phyloP scores from a whole-genome alignment of 2,888 invertebrate species.

The Conops quadrifasciatus region DNA sequence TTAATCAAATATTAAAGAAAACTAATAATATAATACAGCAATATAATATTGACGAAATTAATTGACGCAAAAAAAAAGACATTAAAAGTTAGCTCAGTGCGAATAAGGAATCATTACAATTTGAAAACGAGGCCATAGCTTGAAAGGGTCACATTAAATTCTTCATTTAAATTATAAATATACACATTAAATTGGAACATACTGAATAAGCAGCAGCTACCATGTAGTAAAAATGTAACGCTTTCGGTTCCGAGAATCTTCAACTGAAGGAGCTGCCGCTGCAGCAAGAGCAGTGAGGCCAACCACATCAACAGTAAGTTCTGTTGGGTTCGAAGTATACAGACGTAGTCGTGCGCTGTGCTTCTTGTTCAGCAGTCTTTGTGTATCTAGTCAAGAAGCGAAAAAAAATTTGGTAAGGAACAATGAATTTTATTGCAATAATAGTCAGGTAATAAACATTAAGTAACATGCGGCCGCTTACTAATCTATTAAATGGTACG shows the following conservation, averaged over 20 bases:
- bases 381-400: not conserved
- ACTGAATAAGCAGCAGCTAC: too few species aligned
- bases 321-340: too few species aligned
- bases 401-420: not conserved
- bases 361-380: not conserved
- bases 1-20: not conserved
- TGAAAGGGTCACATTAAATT: not conserved
- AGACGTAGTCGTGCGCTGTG: too few species aligned
- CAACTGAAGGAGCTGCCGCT: not conserved
- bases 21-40: not conserved
- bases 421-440: not conserved
- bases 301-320: too few species aligned
- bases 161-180: not conserved
- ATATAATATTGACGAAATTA: constrained; percentile 5
- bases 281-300: not conserved
- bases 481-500: too few species aligned
- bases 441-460: too few species aligned
- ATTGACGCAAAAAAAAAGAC: not conserved
- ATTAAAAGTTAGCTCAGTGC: not conserved
- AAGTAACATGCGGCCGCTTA: too few species aligned
- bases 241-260: not conserved
- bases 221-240: not conserved
- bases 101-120: not conserved
- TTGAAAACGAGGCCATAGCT: not conserved
- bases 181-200: too few species aligned